Conservation (phyloP, 2,888 invertebrate genomes). For the Eudasyphora cyanicolor region DNA sequence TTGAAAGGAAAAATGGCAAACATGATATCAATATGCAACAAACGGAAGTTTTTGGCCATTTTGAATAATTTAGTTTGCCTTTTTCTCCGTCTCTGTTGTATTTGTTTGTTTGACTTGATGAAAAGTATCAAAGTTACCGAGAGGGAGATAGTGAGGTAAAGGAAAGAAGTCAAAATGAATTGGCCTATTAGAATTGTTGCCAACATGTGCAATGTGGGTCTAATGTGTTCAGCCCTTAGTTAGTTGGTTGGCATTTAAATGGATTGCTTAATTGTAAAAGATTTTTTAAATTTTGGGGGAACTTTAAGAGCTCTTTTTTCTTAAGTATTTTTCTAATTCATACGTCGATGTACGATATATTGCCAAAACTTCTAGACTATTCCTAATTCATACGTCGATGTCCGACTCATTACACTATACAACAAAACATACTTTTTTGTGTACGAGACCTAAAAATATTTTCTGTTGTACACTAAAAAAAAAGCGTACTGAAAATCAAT, state of each 20-base stretch:
- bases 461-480: too few species aligned
- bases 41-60: slow-evolving; percentile 65
- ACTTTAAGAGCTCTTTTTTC: too few species aligned
- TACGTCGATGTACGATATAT: too few species aligned
- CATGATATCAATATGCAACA: slow-evolving; percentile 44
- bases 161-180: not conserved
- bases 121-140: too few species aligned
- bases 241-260: slow-evolving; percentile 30
- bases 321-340: too few species aligned
- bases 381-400: too few species aligned
- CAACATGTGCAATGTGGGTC: not conserved
- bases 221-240: slow-evolving; percentile 1
- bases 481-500: too few species aligned
- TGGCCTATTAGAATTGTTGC: not conserved
- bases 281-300: not conserved
- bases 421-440: too few species aligned
- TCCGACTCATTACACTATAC: too few species aligned
- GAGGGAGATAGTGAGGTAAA: too few species aligned
- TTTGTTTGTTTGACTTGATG: not conserved
- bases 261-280: not conserved
- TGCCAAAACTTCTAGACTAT: too few species aligned
- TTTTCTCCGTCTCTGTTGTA: not conserved
- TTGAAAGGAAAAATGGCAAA: slow-evolving; percentile 28
- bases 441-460: too few species aligned
- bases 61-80: slow-evolving; percentile 58